Conservation (phyloP, 2,797 vertebrate genomes). For the Alcedo quadribrachys region DNA sequence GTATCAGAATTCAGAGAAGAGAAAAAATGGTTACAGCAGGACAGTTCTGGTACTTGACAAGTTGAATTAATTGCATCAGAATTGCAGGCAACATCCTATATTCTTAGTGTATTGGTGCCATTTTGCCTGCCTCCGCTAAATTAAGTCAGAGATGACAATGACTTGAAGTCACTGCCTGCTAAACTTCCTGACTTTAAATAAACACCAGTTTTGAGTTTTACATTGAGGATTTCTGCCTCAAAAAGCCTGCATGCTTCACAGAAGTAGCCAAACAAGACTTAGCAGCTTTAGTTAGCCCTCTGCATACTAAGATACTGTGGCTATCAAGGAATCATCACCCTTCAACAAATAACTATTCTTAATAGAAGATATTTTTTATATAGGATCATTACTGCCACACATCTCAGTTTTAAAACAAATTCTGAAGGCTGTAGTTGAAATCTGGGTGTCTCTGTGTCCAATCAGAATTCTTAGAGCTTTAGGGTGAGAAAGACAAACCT, state of each 20-base stretch:
- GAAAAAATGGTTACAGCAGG: slow-evolving; percentile 50
- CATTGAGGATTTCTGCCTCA: slow-evolving; percentile 16
- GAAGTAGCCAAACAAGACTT: slow-evolving; percentile 46
- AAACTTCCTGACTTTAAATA: not conserved
- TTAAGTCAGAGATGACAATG: not conserved
- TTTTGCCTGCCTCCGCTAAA: slow-evolving; percentile 20
- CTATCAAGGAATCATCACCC: not conserved
- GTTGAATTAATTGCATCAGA: not conserved
- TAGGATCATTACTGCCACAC: not conserved
- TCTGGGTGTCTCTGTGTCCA: slow-evolving; percentile 24
- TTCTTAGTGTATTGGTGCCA: not conserved
- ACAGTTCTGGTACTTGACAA: slow-evolving; percentile 29
- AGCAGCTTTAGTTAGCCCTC: not conserved
- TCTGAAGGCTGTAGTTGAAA: not conserved
- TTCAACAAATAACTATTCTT: not conserved
- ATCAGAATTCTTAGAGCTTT: slow-evolving; percentile 38
- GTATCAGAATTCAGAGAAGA: slow-evolving; percentile 60
- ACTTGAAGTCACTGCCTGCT: not conserved
- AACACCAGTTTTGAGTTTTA: slow-evolving; percentile 2
- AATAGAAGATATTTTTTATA: not conserved
- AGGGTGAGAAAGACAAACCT: slow-evolving; percentile 23
- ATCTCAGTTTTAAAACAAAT: not conserved
- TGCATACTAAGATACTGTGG: not conserved
- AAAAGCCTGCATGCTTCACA: slow-evolving; percentile 45
- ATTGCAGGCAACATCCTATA: not conserved